Base-by-base conservation (phyloP, 2,113 vertebrate species). In the Rattus rattus region DNA sequence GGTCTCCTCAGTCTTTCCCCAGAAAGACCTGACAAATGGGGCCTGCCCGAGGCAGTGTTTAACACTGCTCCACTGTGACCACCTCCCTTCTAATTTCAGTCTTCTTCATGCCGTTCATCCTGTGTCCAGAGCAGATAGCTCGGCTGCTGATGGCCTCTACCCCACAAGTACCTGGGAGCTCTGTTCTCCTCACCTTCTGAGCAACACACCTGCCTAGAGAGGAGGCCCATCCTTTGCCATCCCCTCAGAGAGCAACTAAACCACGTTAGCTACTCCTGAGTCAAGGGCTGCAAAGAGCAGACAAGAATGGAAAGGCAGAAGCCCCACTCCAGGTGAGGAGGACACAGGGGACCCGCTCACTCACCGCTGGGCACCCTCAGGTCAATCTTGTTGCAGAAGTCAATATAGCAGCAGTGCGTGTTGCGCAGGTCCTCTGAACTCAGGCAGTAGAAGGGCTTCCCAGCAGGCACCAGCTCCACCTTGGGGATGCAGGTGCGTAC, bases 321-420 rank as follows among this genome's bases (percentile, higher is more conserved):
- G 77, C 91, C 86, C 96, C 28, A 47, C 88, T 96, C 88, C 95
- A 86, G 69, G 33, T 3, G 75, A 87, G 93, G 7, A 3, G 14
- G 79, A 92, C 56, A 65, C 5, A 94, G 26, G 83, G 91, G 84
- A n/a, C 81, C 79, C 39, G 43, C 43, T 43, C 52, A 97, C 99
- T 98, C 97, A 99, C 99, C 99, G 22, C 99, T 99, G 88, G 99
- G 99, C 95, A 99, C 99, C 97, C 99, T 98, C 52, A 99, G 98
- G 98, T 99, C 99, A 24, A 99, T 99, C 97, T 99, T 99, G 98
- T 99, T 99, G 99, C 99, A 99, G 98, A 99, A 99, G 98, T 99
- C 99, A 0, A 98, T 98, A 96, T 99, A 99, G 99, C 99, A 99
- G 99, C 99, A 99, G 98, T 99, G 99, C 3, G 99, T 99, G 76